These are phyloP conservation scores for Macrotrachela quadricornifera DNA, from an alignment of 1,140 invertebrate species.

Conservation along the genomic window DNA sequence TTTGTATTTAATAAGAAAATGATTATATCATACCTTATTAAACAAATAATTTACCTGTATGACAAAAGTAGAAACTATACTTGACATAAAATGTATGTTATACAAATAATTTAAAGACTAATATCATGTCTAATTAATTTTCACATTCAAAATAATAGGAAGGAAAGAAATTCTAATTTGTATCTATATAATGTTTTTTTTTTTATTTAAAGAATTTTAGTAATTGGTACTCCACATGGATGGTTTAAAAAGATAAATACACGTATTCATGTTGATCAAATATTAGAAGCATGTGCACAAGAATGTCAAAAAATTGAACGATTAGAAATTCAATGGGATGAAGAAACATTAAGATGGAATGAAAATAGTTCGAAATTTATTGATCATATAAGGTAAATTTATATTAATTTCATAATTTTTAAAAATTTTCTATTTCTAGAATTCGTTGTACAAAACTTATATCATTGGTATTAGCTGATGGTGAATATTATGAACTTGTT, in stretches of 20 bases:
- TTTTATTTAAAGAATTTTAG: conserved; percentile 51
- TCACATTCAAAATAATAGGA: too few species aligned
- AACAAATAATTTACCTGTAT: too few species aligned
- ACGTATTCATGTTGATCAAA: conserved; percentile 61
- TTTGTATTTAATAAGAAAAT: too few species aligned
- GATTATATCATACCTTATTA: too few species aligned
- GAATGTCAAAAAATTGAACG: conserved; percentile 68
- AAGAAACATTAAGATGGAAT: conserved; percentile 85
- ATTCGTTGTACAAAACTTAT: conserved; percentile 32
- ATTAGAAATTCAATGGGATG: conserved; percentile 87
- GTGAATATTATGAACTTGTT: conserved; percentile 94
- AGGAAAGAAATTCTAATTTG: too few species aligned
- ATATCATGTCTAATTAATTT: too few species aligned
- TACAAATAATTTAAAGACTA: too few species aligned
- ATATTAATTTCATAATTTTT: conserved; percentile 29
- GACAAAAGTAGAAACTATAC: too few species aligned
- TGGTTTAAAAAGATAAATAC: conserved; percentile 68
- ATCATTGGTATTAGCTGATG: conserved; percentile 55
- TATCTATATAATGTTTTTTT: conserved; percentile 44
- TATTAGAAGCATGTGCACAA: conserved; percentile 88
- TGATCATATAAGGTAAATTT: conserved; percentile 25
- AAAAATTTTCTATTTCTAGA: conserved; percentile 43
- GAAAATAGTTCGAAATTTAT: conserved; percentile 82
- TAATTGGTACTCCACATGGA: conserved; percentile 86
- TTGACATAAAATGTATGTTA: too few species aligned